A percentile compares a stretch with the other conserved stretches of the same genome.
These are phyloP conservation scores for Norana najaformis DNA, from an alignment of 2,888 invertebrate genomes.

Conservation along the genomic window DNA sequence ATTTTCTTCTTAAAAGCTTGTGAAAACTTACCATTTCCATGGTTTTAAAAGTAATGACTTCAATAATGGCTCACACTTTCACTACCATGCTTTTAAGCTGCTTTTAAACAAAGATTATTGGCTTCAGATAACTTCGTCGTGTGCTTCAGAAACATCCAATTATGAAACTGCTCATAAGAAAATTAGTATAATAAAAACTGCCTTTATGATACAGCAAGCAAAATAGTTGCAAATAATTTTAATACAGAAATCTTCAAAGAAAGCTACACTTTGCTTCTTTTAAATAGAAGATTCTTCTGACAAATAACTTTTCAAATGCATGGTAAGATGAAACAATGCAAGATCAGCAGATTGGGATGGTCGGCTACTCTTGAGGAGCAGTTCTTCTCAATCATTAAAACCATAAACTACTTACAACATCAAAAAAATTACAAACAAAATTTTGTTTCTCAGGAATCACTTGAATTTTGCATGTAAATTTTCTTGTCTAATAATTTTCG, in stretches of 20 bases:
- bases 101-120: not conserved
- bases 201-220: not conserved
- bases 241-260: no score
- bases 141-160: not conserved
- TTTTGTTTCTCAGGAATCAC: not conserved
- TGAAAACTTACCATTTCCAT: not conserved
- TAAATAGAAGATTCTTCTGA: not conserved
- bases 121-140: not conserved
- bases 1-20: not conserved
- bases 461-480: not conserved
- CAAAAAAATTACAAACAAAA: not conserved
- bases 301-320: not conserved
- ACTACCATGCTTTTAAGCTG: not conserved
- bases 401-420: not conserved
- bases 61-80: not conserved
- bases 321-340: not conserved
- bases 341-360: not conserved
- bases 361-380: not conserved
- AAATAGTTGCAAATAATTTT: not conserved
- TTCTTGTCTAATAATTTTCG: not conserved
- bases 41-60: not conserved
- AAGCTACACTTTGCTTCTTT: no score
- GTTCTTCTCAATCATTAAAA: not conserved
- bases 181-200: not conserved
- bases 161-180: not conserved